Percentiles rank a stretch among this genome's conserved stretches.
Evolutionary conservation across 35 echinoderm and acorn worm genomes (phyloP).

Genomic region (Ophioderma brevispina): DNA sequence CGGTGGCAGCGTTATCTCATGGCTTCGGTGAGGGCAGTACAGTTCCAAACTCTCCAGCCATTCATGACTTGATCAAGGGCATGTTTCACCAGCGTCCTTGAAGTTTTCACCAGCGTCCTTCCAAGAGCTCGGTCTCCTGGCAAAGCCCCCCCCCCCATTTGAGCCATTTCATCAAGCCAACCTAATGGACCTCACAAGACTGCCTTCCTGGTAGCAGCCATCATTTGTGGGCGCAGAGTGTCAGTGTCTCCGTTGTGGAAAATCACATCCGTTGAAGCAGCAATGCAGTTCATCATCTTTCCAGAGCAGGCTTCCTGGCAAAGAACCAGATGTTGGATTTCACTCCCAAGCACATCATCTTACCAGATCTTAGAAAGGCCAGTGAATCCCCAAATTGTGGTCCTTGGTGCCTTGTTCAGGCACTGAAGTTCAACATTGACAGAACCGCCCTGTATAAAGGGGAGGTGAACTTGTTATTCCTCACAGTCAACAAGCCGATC

Average conservation of each 20-base stretch:
- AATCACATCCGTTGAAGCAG: background rate
- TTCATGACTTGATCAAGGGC: background rate
- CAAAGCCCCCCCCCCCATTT: background rate
- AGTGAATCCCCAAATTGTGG: background rate
- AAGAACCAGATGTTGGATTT: no score
- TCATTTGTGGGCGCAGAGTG: background rate
- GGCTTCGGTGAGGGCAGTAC: background rate
- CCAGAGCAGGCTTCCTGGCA: no score
- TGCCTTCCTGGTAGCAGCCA: background rate
- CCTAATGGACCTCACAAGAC: background rate
- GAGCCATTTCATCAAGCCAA: background rate
- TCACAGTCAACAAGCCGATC: no score
- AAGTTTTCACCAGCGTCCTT: background rate
- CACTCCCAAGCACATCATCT: background rate
- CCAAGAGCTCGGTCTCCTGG: background rate
- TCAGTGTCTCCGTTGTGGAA: background rate
- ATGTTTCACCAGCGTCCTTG: background rate
- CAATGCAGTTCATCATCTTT: background rate
- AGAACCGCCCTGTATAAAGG: background rate
- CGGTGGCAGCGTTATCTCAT: background rate
- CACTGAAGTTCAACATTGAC: conserved; percentile 5
- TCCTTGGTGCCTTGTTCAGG: conserved; percentile 13
- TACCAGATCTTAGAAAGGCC: background rate
- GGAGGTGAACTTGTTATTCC: background rate
- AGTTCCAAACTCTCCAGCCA: background rate